Evolutionary conservation across 1,140 invertebrate species (phyloP), one percentile per base, ranked within the genome.

Genomic region (Leptinotarsa texana): DNA sequence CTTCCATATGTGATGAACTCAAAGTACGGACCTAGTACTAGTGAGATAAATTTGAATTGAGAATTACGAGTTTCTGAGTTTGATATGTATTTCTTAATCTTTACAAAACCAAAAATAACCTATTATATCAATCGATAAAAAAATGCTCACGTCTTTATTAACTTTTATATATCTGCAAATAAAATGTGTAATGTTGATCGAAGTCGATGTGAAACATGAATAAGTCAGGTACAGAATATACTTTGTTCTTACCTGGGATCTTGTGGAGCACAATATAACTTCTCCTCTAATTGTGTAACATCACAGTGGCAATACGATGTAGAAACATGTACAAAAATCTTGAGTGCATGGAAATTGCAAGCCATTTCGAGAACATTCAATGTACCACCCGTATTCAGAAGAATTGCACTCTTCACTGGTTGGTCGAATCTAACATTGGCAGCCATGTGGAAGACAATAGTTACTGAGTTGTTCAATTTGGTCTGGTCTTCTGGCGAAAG

Each of bases 301-400:
- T 93, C 89, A 80, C 93, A 95, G 78, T 95, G 93, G 76, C 92
- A 94, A 80, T 93, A 96, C 0, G 94, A 91, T 0, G 94, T 96
- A 3, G 94, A 95, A 0, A 95, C 89, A 80, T 96, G 93, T 3
- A 95, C 87, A 74, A 95, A 91, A 42, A 78, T 82, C 72, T 82
- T 76, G 33, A 65, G 21, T 33, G 17, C 21, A 18, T 21, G 63
- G 21, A 86, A 85, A 48, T 69, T 81, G 68, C 81, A 80, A 1
- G 80, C 85, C 13, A 90, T 71, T 5, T 86, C 79, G 6, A 90
- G 78, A 18, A 89, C 78, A 18, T 86, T 85, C 4, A 79, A 68
- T 0, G 87, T 88, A 6, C 89, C 88, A 18, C 82, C 80, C 18
- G 86, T 87, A 74, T 90, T 90, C 72, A 86, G 83, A 13, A 81